These are phyloP conservation scores for Pollachius pollachius DNA, from an alignment of 2,113 vertebrate species.

Conservation along the genomic window DNA sequence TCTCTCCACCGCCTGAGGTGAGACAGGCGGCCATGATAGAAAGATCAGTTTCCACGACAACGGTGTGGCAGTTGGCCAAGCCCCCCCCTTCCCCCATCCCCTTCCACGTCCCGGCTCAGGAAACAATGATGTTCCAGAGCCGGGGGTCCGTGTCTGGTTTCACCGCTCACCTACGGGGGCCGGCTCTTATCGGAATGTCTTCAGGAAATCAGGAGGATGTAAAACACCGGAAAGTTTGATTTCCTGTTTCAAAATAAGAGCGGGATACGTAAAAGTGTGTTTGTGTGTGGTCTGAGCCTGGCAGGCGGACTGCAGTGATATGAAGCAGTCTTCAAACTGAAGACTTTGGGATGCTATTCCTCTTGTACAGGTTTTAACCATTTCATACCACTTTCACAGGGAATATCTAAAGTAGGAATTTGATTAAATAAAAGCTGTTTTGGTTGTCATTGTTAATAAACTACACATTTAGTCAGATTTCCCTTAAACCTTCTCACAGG, in stretches of 20 bases:
- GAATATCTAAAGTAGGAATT: too few relatives aligned
- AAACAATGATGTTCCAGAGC: constrained; percentile 2
- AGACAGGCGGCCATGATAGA: neutral
- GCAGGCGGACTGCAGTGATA: too few relatives aligned
- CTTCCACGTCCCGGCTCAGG: neutral
- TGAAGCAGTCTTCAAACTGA: too few relatives aligned
- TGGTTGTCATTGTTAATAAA: too few relatives aligned
- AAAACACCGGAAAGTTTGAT: neutral
- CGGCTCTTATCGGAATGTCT: neutral
- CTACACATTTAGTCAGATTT: too few relatives aligned
- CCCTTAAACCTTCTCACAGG: too few relatives aligned
- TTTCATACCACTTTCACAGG: too few relatives aligned
- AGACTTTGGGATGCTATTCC: too few relatives aligned
- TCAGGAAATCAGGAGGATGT: neutral
- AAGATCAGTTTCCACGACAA: constrained; percentile 9
- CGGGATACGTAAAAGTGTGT: neutral
- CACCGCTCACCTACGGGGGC: neutral
- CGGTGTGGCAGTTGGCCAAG: neutral
- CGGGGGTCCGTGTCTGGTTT: neutral
- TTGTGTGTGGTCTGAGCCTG: too few relatives aligned
- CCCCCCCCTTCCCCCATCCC: neutral
- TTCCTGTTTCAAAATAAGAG: neutral
- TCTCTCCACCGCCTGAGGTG: neutral
- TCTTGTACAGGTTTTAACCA: too few relatives aligned
- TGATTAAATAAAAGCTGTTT: too few relatives aligned